Percentiles rank a stretch among this genome's conserved stretches.
These are phyloP conservation scores for Phalacrocorax aristotelis DNA, from an alignment of 2,113 vertebrate species.

Conservation along the genomic window DNA sequence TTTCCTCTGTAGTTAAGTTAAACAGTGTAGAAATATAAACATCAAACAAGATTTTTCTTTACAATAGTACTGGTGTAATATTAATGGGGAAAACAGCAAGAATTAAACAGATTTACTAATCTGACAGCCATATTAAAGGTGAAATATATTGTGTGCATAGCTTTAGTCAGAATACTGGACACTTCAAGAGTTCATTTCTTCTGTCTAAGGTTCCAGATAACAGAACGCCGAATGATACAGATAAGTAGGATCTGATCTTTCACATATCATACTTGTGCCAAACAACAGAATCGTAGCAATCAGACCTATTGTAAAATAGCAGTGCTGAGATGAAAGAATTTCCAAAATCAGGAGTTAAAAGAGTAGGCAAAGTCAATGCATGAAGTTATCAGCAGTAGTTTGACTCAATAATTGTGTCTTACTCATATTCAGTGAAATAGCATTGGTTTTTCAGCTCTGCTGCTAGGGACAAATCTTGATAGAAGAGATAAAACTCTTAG, in stretches of 20 bases:
- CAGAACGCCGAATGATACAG: background rate
- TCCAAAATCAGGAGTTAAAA: background rate
- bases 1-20: background rate
- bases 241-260: background rate
- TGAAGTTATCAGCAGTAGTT: background rate
- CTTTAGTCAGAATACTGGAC: background rate
- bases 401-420: background rate
- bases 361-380: background rate
- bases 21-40: background rate
- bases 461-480: background rate
- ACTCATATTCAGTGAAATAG: background rate
- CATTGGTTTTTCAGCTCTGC: background rate
- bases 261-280: rapidly evolving
- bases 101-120: background rate
- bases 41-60: background rate
- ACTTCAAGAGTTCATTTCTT: background rate
- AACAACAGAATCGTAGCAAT: background rate
- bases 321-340: background rate
- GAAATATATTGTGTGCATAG: background rate
- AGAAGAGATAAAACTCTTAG: background rate
- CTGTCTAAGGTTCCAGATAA: background rate
- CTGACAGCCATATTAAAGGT: background rate
- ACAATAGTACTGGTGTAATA: background rate
- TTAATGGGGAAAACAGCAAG: background rate
- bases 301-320: background rate